Evolutionary conservation across 2,797 vertebrate genomes (phyloP), one percentile per base, ranked within the genome.

Genomic region (Merluccius polli): DNA sequence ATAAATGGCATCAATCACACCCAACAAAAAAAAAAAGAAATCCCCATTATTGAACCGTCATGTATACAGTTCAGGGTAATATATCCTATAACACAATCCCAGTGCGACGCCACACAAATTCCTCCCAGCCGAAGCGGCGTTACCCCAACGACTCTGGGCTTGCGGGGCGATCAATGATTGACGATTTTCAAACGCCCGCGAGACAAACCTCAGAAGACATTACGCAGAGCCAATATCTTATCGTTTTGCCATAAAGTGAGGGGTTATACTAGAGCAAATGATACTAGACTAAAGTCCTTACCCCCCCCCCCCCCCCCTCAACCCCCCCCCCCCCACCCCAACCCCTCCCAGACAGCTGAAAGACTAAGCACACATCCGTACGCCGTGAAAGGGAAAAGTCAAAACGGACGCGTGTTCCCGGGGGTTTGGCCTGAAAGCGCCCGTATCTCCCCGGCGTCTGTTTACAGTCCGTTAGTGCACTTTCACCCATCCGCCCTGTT

Each of bases 361-460:
- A 41, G 38, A 15, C 13, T 41, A 41, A 16, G 63, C 59, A 68
- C 82, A 75, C n/a, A 30, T 35, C 67, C 41, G 80, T 10, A 79
- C 71, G 75, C 70, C 82, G 77, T 79, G 75, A 83, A 59, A n/a
- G 65, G 24, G 31, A 78, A n/a, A n/a, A 68, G 76, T 75, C 77
- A 73, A 15, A 24, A 38, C n/a, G 70, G 15, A 4, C 30, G 31
- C n/a, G 11, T 33, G 29, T 70, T 70, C n/a, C n/a, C n/a, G n/a
- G n/a, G n/a, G n/a, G n/a, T n/a, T n/a, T n/a, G n/a, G n/a, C n/a
- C n/a, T 74, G 32, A 38, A 81, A 80, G 73, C n/a, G n/a, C 73
- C n/a, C 29, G 48, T 36, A 18, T 79, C 75, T 70, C 78, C 71
- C 78, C 13, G 70, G 73, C 68, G 75, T 72, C 74, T 70, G 24